Percentiles rank a stretch among this genome's conserved stretches.
These are phyloP conservation scores for Drosophila nebulosa DNA, from an alignment of 1,140 invertebrate genomes.

Conservation along the genomic window DNA sequence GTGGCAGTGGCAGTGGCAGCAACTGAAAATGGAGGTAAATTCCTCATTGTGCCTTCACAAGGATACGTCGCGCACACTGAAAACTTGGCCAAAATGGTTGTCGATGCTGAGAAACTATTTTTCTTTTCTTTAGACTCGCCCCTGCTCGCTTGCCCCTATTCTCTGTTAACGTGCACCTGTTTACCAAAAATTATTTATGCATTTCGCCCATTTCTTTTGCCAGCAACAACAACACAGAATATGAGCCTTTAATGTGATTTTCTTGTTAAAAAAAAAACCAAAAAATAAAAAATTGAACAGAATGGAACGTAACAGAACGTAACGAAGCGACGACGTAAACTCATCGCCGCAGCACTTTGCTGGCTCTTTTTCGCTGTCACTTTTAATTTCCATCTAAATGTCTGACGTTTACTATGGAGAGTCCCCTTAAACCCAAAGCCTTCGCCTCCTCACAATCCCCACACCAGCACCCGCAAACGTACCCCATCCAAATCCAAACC, in stretches of 20 bases:
- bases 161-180: constrained; percentile 13
- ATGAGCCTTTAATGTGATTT: constrained; percentile 56
- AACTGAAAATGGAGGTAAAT: not conserved
- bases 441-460: not conserved
- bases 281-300: not conserved
- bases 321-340: constrained; percentile 17
- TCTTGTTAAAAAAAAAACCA: constrained; percentile 44
- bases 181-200: constrained; percentile 69
- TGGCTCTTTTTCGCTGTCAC: constrained; percentile 18
- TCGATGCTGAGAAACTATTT: constrained; percentile 12
- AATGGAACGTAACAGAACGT: not conserved
- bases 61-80: not conserved
- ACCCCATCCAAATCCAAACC: too few species aligned
- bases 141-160: not conserved
- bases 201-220: constrained; percentile 46
- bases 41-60: not conserved
- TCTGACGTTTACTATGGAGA: constrained; percentile 3
- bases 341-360: constrained; percentile 30
- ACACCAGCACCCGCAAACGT: not conserved
- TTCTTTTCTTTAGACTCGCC: not conserved
- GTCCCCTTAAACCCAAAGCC: not conserved
- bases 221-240: constrained; percentile 20
- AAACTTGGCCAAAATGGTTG: constrained; percentile 42
- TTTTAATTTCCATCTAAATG: constrained; percentile 2
- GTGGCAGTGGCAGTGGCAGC: not conserved